Evolutionary conservation across 2,888 invertebrate genomes (phyloP), one percentile per base, ranked within the genome.

Genomic region (Sesamia inferens): DNA sequence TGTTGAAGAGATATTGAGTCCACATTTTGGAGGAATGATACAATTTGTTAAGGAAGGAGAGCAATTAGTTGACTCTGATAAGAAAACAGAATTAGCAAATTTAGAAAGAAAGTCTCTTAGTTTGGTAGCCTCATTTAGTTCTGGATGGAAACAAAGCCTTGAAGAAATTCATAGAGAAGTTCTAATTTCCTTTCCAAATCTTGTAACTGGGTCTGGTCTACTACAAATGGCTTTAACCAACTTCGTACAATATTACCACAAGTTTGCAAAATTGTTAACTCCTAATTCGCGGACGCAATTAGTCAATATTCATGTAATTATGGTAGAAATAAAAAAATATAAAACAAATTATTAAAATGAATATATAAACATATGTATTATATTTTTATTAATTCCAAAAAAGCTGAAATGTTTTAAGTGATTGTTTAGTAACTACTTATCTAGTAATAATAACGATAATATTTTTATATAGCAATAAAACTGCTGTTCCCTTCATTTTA

Each of bases 291-390:
- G 98, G 82, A 98, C 98, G 11, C 99, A 99, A 92, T 97, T 99
- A 70, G 99, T 99, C 6, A 99, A 99, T 92, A 99, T 99, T 89
- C 99, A 99, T 96, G 99, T 99, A 77, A 98, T 99, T 76, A 99
- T 99, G 99, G 99, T 99, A 3, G 99, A 99, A 96, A 98, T 99
- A 82, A 99, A 99, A 94, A 99, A 99, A 96, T 99, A 99, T 94
- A 99, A 99, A 96, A 99, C 99, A 11, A 98, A 98, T 93, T 99
- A 98, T 95, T 99, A 96, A 95, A 31, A 16, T 16, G 1, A 22
- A 65, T 31, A 47, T 2, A 19, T 4, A 44, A 62, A 57, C 11
- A 42, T 31, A n/a, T 58, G 19, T 48, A 31, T 39, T 42, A 16
- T 5, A 22, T 31, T 2, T 22, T 39, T 31, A 6, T 42, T n/a